Conservation (phyloP, 2,113 vertebrate genomes). For the Podarcis muralis region DNA sequence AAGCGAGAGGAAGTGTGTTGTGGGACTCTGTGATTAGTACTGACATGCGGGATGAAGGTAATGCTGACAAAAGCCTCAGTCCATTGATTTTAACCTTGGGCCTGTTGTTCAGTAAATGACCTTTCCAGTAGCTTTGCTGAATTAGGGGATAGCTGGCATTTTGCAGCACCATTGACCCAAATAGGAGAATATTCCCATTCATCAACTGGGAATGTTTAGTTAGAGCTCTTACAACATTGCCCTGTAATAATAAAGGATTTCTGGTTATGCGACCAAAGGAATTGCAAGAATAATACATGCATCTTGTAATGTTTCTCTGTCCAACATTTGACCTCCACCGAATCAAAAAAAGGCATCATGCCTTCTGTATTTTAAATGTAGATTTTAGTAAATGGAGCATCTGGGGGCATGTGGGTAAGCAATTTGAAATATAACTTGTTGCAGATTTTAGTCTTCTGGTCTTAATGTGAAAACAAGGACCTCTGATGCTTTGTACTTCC, state of each 20-base stretch:
- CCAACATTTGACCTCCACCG: not conserved
- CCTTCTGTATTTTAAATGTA: not conserved
- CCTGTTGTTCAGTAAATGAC: conserved; percentile 66
- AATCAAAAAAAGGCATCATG: not conserved
- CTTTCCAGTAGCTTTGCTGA: conserved; percentile 57
- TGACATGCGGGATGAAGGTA: conserved; percentile 7
- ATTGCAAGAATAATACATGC: not conserved
- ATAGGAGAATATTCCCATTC: not conserved
- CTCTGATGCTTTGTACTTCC: conserved; percentile 33
- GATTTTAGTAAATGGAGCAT: fast-evolving
- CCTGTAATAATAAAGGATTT: too few species aligned
- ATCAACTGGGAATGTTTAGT: not conserved
- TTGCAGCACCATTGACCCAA: not conserved
- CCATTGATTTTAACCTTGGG: conserved; percentile 55
- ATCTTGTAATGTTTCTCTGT: not conserved
- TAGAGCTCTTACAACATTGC: not conserved
- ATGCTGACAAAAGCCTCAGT: conserved; percentile 56
- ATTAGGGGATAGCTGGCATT: conserved; percentile 13
- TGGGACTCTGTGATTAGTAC: not conserved
- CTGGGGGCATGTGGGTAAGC: not conserved
- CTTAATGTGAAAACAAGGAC: conserved; percentile 24
- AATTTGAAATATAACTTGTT: fast-evolving
- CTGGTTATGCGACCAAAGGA: not conserved
- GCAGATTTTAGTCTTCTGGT: not conserved
- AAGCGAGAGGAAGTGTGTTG: not conserved